Evolutionary conservation across 2,113 vertebrate species (phyloP).

Genomic region (Lontra canadensis): DNA sequence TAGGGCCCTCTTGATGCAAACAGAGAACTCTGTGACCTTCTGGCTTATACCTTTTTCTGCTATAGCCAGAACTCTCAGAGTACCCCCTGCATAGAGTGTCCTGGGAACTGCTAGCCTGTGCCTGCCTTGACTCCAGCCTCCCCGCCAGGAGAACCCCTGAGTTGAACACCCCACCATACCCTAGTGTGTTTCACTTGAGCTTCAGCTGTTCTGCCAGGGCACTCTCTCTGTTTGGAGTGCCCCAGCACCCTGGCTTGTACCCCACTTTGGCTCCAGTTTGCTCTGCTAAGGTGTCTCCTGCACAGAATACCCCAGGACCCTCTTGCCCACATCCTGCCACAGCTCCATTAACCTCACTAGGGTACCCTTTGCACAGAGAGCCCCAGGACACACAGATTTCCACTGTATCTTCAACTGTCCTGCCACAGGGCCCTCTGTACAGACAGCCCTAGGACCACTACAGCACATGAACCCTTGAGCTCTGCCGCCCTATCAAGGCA

Average conservation of each 20-base stretch:
- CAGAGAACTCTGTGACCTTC: neutral
- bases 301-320: neutral
- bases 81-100: neutral
- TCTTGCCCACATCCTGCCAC: neutral
- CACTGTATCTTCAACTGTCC: neutral
- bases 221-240: neutral
- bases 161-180: neutral
- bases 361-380: neutral
- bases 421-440: neutral
- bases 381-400: neutral
- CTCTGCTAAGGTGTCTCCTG: neutral
- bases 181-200: neutral
- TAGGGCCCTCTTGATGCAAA: neutral
- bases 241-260: neutral
- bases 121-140: neutral
- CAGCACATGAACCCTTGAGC: neutral
- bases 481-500: neutral
- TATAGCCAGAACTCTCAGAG: neutral
- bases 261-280: neutral
- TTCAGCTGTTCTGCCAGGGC: neutral
- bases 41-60: neutral
- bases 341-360: neutral
- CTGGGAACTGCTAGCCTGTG: neutral
- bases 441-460: neutral
- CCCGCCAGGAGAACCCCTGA: neutral